Conservation (phyloP, 2,113 vertebrate genomes). For the Xenopus tropicalis region DNA sequence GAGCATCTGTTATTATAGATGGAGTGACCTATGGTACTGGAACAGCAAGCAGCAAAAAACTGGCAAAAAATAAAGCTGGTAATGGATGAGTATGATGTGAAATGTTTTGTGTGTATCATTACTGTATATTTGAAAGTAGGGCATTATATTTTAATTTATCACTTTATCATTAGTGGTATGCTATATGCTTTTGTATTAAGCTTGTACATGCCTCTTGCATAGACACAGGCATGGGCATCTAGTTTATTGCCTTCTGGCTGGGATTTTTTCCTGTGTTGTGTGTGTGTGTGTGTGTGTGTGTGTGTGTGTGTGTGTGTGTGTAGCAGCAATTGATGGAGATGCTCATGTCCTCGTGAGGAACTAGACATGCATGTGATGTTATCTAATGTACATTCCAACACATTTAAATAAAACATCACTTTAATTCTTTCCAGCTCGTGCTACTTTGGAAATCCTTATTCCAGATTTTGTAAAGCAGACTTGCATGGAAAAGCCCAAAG, state of each 20-base stretch:
- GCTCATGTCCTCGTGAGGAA: no score
- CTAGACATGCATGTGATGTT: not conserved
- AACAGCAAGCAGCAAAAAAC: slow-evolving; percentile 99
- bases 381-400: no score
- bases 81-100: slow-evolving; percentile 41
- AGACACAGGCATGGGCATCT: no score
- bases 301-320: not conserved
- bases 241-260: no score
- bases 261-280: no score
- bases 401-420: not conserved
- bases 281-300: not conserved
- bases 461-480: slow-evolving; percentile 98
- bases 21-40: slow-evolving; percentile 98
- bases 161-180: no score
- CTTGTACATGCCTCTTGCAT: no score
- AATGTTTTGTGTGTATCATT: not conserved
- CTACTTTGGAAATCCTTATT: slow-evolving; percentile 98
- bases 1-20: slow-evolving; percentile 97
- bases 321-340: not conserved
- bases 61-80: slow-evolving; percentile 99
- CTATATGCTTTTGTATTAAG: no score
- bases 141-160: no score
- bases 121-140: no score
- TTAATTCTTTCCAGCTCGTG: slow-evolving; percentile 74
- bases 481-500: slow-evolving; percentile 92